These are phyloP conservation scores for Leptobrachium leishanense DNA, from an alignment of 2,113 vertebrate genomes.

Conservation along the genomic window DNA sequence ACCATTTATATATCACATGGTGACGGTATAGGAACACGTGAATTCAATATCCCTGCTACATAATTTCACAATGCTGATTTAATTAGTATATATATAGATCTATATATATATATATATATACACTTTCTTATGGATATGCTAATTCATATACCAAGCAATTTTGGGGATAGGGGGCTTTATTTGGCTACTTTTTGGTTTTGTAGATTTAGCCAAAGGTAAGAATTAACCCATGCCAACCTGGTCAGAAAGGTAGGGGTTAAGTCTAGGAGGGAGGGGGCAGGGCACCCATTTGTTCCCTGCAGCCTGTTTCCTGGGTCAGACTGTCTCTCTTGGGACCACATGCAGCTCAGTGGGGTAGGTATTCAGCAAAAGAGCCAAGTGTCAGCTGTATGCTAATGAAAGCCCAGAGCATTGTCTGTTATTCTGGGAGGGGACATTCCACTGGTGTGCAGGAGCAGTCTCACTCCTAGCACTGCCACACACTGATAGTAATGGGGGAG, in stretches of 20 bases:
- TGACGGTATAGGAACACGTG: no score
- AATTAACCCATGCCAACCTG: neutral
- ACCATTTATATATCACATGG: no score
- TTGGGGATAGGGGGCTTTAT: neutral
- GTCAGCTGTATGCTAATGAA: slow-evolving; percentile 48
- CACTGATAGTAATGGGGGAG: slow-evolving; percentile 9
- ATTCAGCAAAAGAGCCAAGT: slow-evolving; percentile 41
- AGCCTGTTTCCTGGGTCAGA: slow-evolving; percentile 47
- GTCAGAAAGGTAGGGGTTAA: neutral
- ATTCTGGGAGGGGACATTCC: slow-evolving; percentile 40
- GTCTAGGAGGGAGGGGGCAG: neutral
- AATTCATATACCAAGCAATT: no score
- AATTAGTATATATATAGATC: no score
- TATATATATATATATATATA: no score
- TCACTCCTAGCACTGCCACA: slow-evolving; percentile 34
- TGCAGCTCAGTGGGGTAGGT: slow-evolving; percentile 46
- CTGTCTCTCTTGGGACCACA: slow-evolving; percentile 43
- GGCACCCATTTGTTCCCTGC: slow-evolving; percentile 39
- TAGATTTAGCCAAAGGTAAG: no score
- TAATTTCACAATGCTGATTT: no score
- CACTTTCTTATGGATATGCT: no score
- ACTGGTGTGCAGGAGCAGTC: slow-evolving; percentile 19
- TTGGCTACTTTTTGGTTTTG: neutral
- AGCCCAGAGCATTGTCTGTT: slow-evolving; percentile 41
- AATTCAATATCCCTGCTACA: no score